Conservation (phyloP, 2,113 vertebrate species). For the Syrrhaptes paradoxus region DNA sequence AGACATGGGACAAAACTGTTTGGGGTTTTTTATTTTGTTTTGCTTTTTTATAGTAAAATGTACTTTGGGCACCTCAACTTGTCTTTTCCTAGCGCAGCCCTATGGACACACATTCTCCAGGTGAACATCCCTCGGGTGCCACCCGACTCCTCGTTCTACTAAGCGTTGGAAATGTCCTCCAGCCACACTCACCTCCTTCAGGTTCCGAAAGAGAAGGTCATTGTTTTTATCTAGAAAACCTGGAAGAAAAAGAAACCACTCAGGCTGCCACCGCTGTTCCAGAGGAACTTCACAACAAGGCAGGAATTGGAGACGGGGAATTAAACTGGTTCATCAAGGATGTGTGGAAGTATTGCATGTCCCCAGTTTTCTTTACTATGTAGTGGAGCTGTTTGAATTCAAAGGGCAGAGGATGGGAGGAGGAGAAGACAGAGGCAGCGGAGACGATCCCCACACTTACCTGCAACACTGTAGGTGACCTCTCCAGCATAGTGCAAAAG, state of each 20-base stretch:
- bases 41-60: background rate
- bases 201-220: constrained; percentile 95
- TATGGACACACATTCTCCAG: background rate
- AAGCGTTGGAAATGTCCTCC: background rate
- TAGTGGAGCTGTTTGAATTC: background rate
- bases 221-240: constrained; percentile 99
- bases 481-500: constrained; percentile 95
- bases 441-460: constrained; percentile 46
- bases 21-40: background rate
- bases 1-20: background rate
- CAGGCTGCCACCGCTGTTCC: background rate
- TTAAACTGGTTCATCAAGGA: background rate
- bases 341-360: background rate
- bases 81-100: background rate
- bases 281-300: background rate
- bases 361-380: background rate
- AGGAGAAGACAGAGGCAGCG: background rate
- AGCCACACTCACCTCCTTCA: constrained; percentile 89
- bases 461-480: constrained; percentile 94
- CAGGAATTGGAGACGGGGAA: background rate
- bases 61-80: background rate
- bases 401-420: background rate
- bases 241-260: constrained; percentile 60
- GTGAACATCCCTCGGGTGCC: background rate
- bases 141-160: background rate